A percentile compares a stretch with the other conserved stretches of the same genome.
Conservation (phyloP, 2,888 invertebrate genomes). For the Stenodema calcarata region DNA sequence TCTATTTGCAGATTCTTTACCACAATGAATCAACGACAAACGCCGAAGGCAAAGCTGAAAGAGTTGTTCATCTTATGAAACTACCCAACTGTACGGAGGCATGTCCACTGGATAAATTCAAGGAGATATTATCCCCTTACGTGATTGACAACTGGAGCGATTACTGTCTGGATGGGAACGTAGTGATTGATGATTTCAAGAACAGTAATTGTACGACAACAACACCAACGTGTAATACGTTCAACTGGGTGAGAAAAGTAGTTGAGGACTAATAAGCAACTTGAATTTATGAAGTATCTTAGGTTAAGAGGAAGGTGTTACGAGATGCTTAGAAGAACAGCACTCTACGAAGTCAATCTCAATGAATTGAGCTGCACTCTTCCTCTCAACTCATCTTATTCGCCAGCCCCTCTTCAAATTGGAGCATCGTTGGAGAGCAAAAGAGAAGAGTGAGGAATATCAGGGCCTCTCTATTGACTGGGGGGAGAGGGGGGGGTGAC, state of each 20-base stretch:
- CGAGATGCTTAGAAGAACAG: no score
- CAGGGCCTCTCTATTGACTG: no score
- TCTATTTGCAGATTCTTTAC: not conserved
- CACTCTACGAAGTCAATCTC: no score
- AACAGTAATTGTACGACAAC: not conserved
- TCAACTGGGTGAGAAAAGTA: not conserved
- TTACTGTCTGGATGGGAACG: not conserved
- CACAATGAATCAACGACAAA: not conserved
- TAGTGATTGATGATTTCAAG: not conserved
- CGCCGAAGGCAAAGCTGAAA: not conserved
- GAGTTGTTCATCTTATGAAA: slow-evolving; percentile 60
- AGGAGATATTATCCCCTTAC: not conserved
- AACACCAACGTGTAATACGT: not conserved
- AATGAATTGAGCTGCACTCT: no score
- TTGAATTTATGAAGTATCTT: no score
- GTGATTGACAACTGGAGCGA: not conserved
- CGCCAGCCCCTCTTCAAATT: no score
- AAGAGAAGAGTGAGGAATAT: no score
- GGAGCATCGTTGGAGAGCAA: no score
- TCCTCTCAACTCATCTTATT: no score
- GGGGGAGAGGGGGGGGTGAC: no score
- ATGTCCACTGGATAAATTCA: slow-evolving; percentile 9
- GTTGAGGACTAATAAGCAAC: not conserved
- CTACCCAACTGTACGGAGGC: slow-evolving; percentile 62
- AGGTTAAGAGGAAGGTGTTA: no score